These are phyloP conservation scores for Drosophila baimaii DNA, from an alignment of 1,140 invertebrate species.

Conservation along the genomic window DNA sequence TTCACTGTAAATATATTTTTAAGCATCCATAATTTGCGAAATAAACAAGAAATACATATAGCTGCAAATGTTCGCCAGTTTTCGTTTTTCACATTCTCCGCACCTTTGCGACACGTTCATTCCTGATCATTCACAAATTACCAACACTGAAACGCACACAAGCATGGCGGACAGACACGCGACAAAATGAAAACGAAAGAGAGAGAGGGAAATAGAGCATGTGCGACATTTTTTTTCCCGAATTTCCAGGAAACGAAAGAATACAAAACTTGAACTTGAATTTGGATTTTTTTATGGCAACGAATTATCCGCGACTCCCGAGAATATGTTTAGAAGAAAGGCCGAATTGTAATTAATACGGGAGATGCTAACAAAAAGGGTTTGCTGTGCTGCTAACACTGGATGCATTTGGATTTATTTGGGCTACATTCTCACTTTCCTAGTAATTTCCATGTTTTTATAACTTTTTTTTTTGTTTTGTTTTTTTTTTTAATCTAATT, in stretches of 20 bases:
- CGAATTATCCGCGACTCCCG: not conserved
- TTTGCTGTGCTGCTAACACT: not conserved
- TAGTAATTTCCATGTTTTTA: not conserved
- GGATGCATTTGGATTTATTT: not conserved
- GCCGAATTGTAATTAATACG: not conserved
- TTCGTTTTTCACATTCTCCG: not conserved
- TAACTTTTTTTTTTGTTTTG: not conserved
- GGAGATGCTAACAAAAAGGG: not conserved
- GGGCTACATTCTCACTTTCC: not conserved
- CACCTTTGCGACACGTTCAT: not conserved
- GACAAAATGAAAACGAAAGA: not conserved
- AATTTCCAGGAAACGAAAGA: not conserved
- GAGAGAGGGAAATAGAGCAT: not conserved
- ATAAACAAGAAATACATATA: not conserved
- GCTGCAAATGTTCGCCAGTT: too few species aligned
- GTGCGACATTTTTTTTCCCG: not conserved
- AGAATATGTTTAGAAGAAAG: not conserved
- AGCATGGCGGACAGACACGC: not conserved
- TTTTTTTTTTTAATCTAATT: too few species aligned
- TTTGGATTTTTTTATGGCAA: not conserved
- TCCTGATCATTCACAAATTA: not conserved
- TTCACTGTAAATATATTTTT: not conserved
- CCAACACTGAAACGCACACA: slow-evolving; percentile 1
- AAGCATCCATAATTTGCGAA: not conserved
- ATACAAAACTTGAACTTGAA: not conserved